Evolutionary conservation across 2,113 vertebrate species (phyloP).

Genomic region (Natator depressus): DNA sequence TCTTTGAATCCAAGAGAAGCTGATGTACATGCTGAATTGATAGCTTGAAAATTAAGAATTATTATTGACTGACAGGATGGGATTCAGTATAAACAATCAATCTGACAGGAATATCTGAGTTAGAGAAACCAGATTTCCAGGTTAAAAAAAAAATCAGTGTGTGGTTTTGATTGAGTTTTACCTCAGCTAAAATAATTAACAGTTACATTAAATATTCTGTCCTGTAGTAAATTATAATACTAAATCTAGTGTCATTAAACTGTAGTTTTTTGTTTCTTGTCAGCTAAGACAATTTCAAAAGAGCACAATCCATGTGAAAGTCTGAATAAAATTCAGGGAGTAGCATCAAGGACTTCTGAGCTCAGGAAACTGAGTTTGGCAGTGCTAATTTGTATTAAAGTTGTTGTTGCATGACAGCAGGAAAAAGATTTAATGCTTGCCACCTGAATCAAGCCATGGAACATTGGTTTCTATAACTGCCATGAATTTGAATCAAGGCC

Average conservation of each 20-base stretch:
- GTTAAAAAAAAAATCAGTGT: conserved; percentile 34
- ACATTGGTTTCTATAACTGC: conserved; percentile 87
- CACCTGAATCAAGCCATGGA: conserved; percentile 87
- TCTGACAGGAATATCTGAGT: conserved; percentile 56
- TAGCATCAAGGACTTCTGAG: conserved; percentile 84
- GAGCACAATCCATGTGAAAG: conserved; percentile 73
- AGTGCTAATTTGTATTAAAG: conserved; percentile 89
- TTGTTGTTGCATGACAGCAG: conserved; percentile 90
- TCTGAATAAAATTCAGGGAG: conserved; percentile 83
- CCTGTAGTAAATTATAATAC: conserved; percentile 66
- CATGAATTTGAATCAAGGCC: conserved; percentile 88
- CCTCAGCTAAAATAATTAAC: conserved; percentile 71
- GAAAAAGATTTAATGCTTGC: conserved; percentile 90
- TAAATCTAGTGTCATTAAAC: conserved; percentile 74
- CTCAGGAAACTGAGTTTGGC: conserved; percentile 84
- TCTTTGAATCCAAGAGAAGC: conserved; percentile 48
- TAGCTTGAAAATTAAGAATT: conserved; percentile 62
- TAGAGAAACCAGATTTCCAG: conserved; percentile 60
- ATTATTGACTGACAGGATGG: conserved; percentile 67
- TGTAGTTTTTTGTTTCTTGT: conserved; percentile 76
- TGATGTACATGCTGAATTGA: conserved; percentile 24
- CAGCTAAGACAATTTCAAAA: conserved; percentile 73
- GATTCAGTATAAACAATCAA: conserved; percentile 68
- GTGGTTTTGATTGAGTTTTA: conserved; percentile 71
- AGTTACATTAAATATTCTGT: conserved; percentile 66